phyloP scores from a whole-genome alignment of 2,113 vertebrate species.

The Dipodomys merriami region DNA sequence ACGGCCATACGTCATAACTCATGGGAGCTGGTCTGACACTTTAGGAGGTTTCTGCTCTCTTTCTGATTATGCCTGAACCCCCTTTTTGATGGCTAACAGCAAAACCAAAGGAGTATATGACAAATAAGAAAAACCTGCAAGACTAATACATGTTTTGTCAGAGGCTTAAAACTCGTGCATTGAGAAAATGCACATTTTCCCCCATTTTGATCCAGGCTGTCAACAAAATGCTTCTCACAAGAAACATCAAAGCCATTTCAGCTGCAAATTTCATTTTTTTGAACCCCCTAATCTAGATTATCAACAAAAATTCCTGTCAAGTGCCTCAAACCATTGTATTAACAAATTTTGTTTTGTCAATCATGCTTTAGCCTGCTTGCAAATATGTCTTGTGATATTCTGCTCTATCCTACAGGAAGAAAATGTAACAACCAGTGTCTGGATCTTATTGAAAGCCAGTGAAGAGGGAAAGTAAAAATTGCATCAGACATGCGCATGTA shows the following conservation, averaged over 20 bases:
- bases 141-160: conserved; percentile 82
- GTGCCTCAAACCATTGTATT: conserved; percentile 86
- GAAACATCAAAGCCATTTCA: conserved; percentile 86
- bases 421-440: conserved; percentile 58
- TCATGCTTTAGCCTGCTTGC: conserved; percentile 83
- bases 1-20: background rate
- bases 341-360: conserved; percentile 87
- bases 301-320: conserved; percentile 88
- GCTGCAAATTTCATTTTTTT: conserved; percentile 85
- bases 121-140: conserved; percentile 80
- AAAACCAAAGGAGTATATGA: conserved; percentile 74
- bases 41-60: background rate
- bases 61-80: background rate
- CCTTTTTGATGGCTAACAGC: conserved; percentile 64
- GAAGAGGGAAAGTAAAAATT: conserved; percentile 59
- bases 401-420: conserved; percentile 67
- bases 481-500: conserved; percentile 47
- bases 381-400: conserved; percentile 73
- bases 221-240: conserved; percentile 87
- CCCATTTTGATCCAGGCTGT: conserved; percentile 83
- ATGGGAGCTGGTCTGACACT: background rate
- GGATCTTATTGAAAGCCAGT: conserved; percentile 61
- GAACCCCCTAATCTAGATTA: conserved; percentile 86
- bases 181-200: conserved; percentile 83
- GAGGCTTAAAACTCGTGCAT: conserved; percentile 80